phyloP scores from a whole-genome alignment of 1,140 invertebrate species.

The Heliconius hermathena region DNA sequence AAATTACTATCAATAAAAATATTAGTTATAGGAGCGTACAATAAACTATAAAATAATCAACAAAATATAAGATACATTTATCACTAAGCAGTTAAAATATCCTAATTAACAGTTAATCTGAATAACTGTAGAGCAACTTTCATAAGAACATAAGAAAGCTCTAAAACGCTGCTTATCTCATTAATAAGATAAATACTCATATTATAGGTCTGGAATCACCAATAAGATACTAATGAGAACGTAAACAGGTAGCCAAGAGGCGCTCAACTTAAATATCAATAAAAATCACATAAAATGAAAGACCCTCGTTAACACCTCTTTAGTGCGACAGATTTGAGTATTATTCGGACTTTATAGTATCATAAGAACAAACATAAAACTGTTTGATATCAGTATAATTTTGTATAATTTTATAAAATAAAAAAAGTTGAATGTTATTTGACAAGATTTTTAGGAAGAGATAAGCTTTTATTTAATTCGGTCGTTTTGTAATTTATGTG shows the following conservation, averaged over 20 bases:
- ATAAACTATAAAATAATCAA: background rate
- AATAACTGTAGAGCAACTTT: slow-evolving; percentile 43
- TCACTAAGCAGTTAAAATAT: slow-evolving; percentile 19
- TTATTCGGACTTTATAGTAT: slow-evolving; percentile 58
- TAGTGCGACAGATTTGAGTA: slow-evolving; percentile 70
- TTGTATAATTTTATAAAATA: background rate
- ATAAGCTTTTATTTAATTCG: background rate
- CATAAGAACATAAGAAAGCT: slow-evolving; percentile 21
- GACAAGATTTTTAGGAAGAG: background rate
- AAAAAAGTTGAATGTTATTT: background rate
- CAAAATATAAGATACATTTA: background rate
- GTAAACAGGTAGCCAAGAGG: slow-evolving; percentile 51
- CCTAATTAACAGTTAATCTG: slow-evolving; percentile 42
- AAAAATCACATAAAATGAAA: slow-evolving; percentile 69
- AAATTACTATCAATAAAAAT: background rate
- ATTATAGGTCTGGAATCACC: slow-evolving; percentile 28
- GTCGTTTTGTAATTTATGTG: background rate
- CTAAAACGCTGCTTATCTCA: slow-evolving; percentile 46
- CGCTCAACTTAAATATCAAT: slow-evolving; percentile 61
- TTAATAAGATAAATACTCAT: slow-evolving; percentile 18
- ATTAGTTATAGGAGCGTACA: background rate
- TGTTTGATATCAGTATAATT: background rate
- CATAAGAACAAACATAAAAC: slow-evolving; percentile 7
- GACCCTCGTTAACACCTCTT: slow-evolving; percentile 75
- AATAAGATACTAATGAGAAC: slow-evolving; percentile 67